A percentile compares a stretch with the other conserved stretches of the same genome.
Evolutionary conservation across 2,888 invertebrate species (phyloP).

Genomic region (Branchipolynoe longqiensis): DNA sequence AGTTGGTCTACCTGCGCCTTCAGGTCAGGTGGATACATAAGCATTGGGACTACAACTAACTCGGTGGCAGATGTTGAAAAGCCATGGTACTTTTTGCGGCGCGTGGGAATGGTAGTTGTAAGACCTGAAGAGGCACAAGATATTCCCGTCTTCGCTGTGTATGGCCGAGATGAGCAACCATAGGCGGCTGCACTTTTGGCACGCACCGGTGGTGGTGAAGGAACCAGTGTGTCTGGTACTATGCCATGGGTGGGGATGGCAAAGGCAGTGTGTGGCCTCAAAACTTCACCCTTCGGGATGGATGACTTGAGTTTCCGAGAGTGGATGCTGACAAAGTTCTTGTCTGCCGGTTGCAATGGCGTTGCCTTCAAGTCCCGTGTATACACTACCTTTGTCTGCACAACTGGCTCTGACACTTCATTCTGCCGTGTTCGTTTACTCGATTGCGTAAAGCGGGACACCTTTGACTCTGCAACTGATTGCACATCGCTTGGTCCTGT

Average conservation of each 20-base stretch:
- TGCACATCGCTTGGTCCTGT: conserved; percentile 47
- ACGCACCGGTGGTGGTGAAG: conserved; percentile 8
- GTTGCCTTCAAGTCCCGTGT: conserved; percentile 29
- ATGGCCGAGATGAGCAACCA: conserved; percentile 1
- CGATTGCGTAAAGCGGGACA: conserved; percentile 37
- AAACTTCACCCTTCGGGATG: conserved; percentile 74
- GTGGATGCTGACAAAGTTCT: conserved; percentile 68
- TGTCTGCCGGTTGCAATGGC: neutral
- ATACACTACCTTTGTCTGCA: conserved; percentile 3
- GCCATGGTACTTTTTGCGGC: conserved; percentile 62
- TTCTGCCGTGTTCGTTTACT: neutral
- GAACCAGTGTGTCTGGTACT: neutral
- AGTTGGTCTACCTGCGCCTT: conserved; percentile 70
- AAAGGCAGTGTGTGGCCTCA: conserved; percentile 72
- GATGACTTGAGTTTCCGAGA: conserved; percentile 73
- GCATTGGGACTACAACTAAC: conserved; percentile 76
- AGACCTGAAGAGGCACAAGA: conserved; percentile 63
- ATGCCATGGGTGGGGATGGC: conserved; percentile 20
- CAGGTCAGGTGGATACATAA: conserved; percentile 78
- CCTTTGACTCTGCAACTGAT: conserved; percentile 47
- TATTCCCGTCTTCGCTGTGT: conserved; percentile 39
- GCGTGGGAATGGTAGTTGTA: conserved; percentile 68
- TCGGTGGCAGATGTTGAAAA: conserved; percentile 72
- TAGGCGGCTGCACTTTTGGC: conserved; percentile 61
- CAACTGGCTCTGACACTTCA: neutral